Conservation (phyloP, 2,113 vertebrate genomes). For the Raja brachyura region DNA sequence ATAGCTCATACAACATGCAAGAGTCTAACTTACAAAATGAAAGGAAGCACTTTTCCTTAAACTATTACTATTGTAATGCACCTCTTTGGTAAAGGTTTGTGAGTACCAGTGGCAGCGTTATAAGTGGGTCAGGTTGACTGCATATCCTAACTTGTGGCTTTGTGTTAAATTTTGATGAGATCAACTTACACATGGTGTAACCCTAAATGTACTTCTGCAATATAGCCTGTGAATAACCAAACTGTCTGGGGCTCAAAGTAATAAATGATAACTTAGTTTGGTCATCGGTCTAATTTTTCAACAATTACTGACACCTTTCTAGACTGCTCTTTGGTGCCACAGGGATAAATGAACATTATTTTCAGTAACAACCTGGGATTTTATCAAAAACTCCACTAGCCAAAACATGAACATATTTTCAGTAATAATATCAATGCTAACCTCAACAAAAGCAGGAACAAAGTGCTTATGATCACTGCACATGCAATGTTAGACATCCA, state of each 20-base stretch:
- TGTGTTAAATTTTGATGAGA: not conserved
- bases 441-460: constrained; percentile 13
- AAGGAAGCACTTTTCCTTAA: constrained; percentile 22
- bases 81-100: not conserved
- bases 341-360: not conserved
- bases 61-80: not conserved
- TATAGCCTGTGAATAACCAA: not conserved
- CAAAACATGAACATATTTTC: constrained; percentile 19
- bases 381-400: not conserved
- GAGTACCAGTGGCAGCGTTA: not conserved
- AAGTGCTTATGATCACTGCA: constrained; percentile 10
- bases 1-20: not conserved
- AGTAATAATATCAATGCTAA: constrained; percentile 3
- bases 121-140: not conserved
- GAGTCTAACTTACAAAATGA: not conserved
- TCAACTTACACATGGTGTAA: no score
- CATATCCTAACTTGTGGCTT: not conserved
- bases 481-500: not conserved
- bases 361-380: not conserved
- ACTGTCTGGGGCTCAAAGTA: not conserved
- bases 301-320: not conserved
- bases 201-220: not conserved
- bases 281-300: not conserved
- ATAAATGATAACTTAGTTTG: not conserved
- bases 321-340: not conserved